These are phyloP conservation scores for Incurvaria masculella DNA, from an alignment of 2,888 invertebrate genomes.

Conservation along the genomic window DNA sequence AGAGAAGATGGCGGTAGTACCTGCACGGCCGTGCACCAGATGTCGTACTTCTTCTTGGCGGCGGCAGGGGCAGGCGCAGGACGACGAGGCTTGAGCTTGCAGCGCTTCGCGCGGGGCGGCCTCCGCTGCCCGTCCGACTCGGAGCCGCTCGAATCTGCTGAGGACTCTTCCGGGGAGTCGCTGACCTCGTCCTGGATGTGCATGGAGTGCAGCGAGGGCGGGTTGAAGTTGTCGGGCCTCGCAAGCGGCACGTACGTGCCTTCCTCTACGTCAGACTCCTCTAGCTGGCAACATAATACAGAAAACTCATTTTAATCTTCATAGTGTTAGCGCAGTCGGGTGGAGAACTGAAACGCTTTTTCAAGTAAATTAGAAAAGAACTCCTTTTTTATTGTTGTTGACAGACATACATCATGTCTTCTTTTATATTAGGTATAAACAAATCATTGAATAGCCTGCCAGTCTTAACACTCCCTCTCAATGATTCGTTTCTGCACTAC, in stretches of 20 bases:
- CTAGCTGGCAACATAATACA: no score
- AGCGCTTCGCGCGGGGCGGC: conserved; percentile 48
- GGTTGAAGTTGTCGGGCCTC: conserved; percentile 53
- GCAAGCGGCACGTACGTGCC: conserved; percentile 56
- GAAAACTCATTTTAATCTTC: no score
- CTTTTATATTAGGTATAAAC: no score
- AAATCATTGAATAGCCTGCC: no score
- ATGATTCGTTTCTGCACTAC: no score
- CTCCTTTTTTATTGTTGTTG: no score
- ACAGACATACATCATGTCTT: no score
- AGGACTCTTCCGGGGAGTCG: conserved; percentile 50
- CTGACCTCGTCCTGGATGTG: conserved; percentile 59
- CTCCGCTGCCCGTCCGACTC: conserved; percentile 60
- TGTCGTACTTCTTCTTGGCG: conserved; percentile 69
- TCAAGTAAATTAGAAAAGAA: no score
- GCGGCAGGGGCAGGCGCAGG: conserved; percentile 33
- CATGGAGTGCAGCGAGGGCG: conserved; percentile 47
- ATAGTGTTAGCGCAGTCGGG: no score
- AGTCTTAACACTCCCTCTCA: no score
- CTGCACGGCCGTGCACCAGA: conserved; percentile 67
- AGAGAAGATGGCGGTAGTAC: no score
- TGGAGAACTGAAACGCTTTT: no score
- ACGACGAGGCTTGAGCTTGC: conserved; percentile 38
- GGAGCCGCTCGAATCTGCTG: conserved; percentile 46
- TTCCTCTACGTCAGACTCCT: conserved; percentile 50